A percentile compares a stretch with the other conserved stretches of the same genome.
phyloP scores from a whole-genome alignment of 2,888 invertebrate species.

The Hypercompe scribonia region DNA sequence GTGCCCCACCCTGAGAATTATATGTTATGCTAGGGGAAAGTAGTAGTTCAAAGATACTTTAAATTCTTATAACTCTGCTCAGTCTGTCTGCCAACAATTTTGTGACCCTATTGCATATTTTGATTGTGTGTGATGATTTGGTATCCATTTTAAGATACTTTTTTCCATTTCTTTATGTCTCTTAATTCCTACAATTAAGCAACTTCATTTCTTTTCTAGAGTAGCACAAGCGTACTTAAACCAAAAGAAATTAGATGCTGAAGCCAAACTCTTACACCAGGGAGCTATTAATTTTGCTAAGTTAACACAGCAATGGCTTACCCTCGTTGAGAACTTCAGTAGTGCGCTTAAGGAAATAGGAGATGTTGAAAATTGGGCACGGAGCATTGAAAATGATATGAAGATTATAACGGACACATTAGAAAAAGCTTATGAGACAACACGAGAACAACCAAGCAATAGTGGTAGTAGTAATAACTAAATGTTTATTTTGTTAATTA shows the following conservation, averaged over 20 bases:
- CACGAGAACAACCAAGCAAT: conserved; percentile 70
- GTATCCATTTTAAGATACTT: neutral
- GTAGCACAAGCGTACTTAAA: conserved; percentile 99
- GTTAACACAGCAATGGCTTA: conserved; percentile 99
- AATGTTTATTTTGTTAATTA: conserved; percentile 9
- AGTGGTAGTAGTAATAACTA: conserved; percentile 60
- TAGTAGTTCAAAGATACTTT: too few relatives aligned
- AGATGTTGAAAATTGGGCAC: conserved; percentile 99
- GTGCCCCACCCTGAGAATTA: too few relatives aligned
- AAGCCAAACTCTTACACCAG: conserved; percentile 97
- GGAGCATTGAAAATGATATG: conserved; percentile 98
- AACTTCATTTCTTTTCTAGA: conserved; percentile 80
- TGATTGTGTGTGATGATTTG: neutral
- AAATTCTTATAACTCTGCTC: too few relatives aligned
- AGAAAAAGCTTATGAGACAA: conserved; percentile 96
- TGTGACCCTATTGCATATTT: neutral
- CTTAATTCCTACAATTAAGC: too few relatives aligned
- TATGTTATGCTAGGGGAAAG: too few relatives aligned
- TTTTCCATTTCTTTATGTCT: neutral
- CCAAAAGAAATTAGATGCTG: conserved; percentile 98
- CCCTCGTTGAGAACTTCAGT: conserved; percentile 94
- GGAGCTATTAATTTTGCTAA: conserved; percentile 98
- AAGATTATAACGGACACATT: conserved; percentile 96
- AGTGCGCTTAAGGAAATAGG: conserved; percentile 97
- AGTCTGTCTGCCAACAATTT: neutral